These are phyloP conservation scores for Patiria pectinifera DNA, from an alignment of 53 echinoderm and acorn worm genomes.

Conservation along the genomic window DNA sequence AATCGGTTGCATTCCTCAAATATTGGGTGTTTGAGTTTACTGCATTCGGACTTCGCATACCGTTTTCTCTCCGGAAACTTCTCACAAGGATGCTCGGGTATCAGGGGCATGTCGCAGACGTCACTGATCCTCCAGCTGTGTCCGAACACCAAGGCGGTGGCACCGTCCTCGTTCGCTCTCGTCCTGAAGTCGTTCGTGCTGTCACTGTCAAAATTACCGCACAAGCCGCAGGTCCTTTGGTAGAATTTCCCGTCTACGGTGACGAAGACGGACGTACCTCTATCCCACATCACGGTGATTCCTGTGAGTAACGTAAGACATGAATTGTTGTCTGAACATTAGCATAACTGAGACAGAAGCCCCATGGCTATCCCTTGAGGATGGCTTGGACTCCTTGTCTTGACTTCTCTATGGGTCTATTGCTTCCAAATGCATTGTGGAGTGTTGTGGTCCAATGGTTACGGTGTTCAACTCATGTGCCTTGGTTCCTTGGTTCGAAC, in stretches of 20 bases:
- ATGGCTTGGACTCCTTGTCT: no score
- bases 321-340: no score
- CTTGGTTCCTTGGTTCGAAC: no score
- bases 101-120: conserved; percentile 46
- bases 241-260: conserved; percentile 55
- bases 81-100: conserved; percentile 64
- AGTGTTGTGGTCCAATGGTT: no score
- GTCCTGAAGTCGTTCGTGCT: conserved; percentile 72
- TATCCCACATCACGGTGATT: conserved; percentile 76
- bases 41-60: conserved; percentile 77
- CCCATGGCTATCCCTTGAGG: no score
- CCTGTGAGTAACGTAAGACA: conserved; percentile 22
- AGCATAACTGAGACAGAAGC: no score
- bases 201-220: conserved; percentile 83
- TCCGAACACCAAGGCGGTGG: conserved; percentile 58
- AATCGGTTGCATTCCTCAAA: conserved; percentile 73
- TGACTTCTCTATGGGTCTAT: no score
- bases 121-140: conserved; percentile 72
- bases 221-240: conserved; percentile 77
- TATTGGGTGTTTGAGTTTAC: conserved; percentile 62
- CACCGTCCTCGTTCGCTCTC: conserved; percentile 57
- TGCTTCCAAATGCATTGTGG: no score
- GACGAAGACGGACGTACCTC: conserved; percentile 66
- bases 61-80: conserved; percentile 54
- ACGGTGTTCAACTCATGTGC: no score